Evolutionary conservation across 2,113 vertebrate species (phyloP).

Genomic region (Muntiacus muntjak): DNA sequence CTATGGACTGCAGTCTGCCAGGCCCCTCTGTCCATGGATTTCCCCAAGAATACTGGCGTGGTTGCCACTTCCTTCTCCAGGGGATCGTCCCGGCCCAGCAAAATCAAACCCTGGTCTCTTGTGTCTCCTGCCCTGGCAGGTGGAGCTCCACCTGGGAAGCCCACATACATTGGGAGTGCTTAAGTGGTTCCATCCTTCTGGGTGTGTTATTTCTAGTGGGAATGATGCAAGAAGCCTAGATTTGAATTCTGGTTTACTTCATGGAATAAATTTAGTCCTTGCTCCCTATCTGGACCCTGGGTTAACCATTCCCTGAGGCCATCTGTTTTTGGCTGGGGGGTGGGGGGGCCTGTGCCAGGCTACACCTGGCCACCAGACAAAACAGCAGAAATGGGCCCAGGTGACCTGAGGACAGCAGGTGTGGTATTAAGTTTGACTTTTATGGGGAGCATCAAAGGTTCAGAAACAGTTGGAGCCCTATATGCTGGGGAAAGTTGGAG

Average conservation of each 20-base stretch:
- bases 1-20: background rate
- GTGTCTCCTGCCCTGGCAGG: background rate
- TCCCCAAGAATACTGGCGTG: background rate
- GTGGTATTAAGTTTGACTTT: background rate
- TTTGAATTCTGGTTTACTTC: slow-evolving; percentile 23
- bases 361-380: background rate
- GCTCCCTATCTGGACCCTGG: background rate
- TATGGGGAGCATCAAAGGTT: background rate
- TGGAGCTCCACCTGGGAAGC: background rate
- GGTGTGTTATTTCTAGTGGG: background rate
- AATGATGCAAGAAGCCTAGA: background rate
- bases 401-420: slow-evolving; percentile 3
- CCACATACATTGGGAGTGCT: background rate
- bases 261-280: slow-evolving; percentile 14
- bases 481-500: background rate
- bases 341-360: background rate
- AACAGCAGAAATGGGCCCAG: background rate
- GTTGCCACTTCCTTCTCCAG: background rate
- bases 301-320: background rate
- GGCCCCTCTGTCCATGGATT: background rate
- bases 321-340: background rate
- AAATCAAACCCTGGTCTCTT: background rate
- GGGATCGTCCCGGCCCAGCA: background rate
- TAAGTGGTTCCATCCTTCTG: background rate
- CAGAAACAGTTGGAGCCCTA: slow-evolving; percentile 18